Evolutionary conservation across 2,113 vertebrate species (phyloP).

Genomic region (Psilopogon haemacephalus): DNA sequence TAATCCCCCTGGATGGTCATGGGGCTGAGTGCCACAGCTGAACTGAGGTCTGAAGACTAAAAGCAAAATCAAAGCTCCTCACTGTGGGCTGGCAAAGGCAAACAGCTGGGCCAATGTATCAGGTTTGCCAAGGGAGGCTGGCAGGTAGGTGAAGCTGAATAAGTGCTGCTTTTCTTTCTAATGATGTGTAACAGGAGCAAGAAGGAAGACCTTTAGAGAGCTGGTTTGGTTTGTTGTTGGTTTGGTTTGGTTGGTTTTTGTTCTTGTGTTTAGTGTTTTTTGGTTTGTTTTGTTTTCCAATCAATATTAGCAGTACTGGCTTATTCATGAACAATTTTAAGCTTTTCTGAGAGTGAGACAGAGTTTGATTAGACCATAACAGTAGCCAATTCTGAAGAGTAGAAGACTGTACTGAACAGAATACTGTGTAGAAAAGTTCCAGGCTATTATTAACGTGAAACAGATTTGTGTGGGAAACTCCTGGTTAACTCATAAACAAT

Average conservation of each 20-base stretch:
- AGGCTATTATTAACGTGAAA: conserved; percentile 53
- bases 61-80: neutral
- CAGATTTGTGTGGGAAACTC: conserved; percentile 47
- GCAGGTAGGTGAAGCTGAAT: neutral
- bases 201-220: neutral
- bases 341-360: neutral
- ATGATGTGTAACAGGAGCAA: neutral
- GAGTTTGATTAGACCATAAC: neutral
- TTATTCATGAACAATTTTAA: neutral
- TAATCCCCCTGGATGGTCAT: neutral
- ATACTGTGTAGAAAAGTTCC: conserved; percentile 11
- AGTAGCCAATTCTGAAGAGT: neutral
- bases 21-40: neutral
- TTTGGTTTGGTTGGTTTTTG: too few relatives aligned
- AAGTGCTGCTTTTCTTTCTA: neutral
- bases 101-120: neutral
- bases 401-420: neutral
- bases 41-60: neutral
- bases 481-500: conserved; percentile 63
- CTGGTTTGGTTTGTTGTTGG: neutral
- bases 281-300: neutral
- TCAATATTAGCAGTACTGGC: neutral
- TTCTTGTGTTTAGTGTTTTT: too few relatives aligned
- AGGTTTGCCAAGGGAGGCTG: neutral
- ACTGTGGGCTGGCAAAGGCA: neutral